Conservation (phyloP, 2,797 vertebrate species). For the Eleutherodactylus coqui region DNA sequence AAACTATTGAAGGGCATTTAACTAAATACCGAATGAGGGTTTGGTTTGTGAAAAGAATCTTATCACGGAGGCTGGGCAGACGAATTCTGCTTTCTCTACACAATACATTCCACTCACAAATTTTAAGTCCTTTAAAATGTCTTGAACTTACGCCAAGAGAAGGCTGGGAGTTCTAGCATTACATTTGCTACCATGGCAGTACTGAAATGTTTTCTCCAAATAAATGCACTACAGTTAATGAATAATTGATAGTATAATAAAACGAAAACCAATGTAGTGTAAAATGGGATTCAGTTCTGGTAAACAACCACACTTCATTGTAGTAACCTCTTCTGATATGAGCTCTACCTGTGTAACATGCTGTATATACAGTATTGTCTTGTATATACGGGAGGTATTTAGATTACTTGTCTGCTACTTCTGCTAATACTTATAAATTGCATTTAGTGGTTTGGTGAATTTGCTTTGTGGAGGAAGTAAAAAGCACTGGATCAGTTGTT, state of each 20-base stretch:
- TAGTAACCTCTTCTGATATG: neutral
- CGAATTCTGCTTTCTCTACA: slow-evolving; percentile 55
- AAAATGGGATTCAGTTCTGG: slow-evolving; percentile 15
- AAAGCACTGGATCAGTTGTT: neutral
- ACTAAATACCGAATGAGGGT: slow-evolving; percentile 72
- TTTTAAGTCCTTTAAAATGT: slow-evolving; percentile 67
- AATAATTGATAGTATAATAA: slow-evolving; percentile 55
- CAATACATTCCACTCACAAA: slow-evolving; percentile 67
- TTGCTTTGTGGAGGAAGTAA: neutral
- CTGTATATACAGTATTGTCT: neutral
- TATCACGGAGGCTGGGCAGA: slow-evolving; percentile 65
- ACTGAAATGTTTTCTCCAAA: slow-evolving; percentile 54
- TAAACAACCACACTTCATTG: neutral
- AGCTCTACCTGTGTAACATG: neutral
- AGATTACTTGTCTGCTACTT: neutral
- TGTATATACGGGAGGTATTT: neutral
- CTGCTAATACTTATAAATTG: neutral
- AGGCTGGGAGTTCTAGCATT: slow-evolving; percentile 52
- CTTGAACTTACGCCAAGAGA: slow-evolving; percentile 58
- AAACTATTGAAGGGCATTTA: slow-evolving; percentile 57
- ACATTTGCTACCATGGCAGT: slow-evolving; percentile 58
- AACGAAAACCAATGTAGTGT: slow-evolving; percentile 25
- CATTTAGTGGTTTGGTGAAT: neutral
- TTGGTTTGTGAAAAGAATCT: slow-evolving; percentile 76
- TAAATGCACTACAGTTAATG: slow-evolving; percentile 42